These are phyloP conservation scores for Bicyclus anynana DNA, from an alignment of 1,140 invertebrate species.

Conservation along the genomic window DNA sequence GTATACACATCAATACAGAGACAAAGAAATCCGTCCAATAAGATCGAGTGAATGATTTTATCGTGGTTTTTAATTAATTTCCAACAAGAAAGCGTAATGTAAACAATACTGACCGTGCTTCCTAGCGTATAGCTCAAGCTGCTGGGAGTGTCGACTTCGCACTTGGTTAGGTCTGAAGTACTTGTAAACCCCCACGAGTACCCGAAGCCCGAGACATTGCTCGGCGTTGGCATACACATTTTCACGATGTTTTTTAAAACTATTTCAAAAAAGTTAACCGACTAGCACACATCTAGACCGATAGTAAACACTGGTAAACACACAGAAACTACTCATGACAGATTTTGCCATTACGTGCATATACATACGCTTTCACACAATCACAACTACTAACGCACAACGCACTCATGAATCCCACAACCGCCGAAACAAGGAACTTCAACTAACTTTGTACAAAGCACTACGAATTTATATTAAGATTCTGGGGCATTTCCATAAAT, in stretches of 20 bases:
- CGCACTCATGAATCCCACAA: conserved; percentile 52
- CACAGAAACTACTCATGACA: conserved; percentile 57
- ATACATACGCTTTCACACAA: conserved; percentile 70
- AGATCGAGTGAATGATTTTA: not conserved
- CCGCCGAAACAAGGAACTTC: conserved; percentile 20
- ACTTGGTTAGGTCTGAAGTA: conserved; percentile 70
- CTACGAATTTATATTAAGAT: not conserved
- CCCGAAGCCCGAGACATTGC: conserved; percentile 73
- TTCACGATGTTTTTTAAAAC: conserved; percentile 46
- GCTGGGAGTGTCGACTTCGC: conserved; percentile 72
- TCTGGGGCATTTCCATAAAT: not conserved
- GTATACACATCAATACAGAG: not conserved
- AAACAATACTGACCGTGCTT: conserved; percentile 62
- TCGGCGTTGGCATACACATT: conserved; percentile 77
- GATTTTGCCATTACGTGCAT: conserved; percentile 64
- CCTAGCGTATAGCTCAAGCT: conserved; percentile 74
- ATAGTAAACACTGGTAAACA: conserved; percentile 55
- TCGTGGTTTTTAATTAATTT: not conserved
- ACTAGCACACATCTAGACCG: conserved; percentile 60
- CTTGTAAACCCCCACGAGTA: conserved; percentile 76
- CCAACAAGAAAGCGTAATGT: conserved; percentile 2
- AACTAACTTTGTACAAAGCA: conserved; percentile 4
- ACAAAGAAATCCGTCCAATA: not conserved
- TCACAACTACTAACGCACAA: conserved; percentile 67
- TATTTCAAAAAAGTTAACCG: conserved; percentile 48